Percentiles rank a stretch among this genome's conserved stretches.
Evolutionary conservation across 1,140 invertebrate species (phyloP).

Genomic region (Apis cerana): DNA sequence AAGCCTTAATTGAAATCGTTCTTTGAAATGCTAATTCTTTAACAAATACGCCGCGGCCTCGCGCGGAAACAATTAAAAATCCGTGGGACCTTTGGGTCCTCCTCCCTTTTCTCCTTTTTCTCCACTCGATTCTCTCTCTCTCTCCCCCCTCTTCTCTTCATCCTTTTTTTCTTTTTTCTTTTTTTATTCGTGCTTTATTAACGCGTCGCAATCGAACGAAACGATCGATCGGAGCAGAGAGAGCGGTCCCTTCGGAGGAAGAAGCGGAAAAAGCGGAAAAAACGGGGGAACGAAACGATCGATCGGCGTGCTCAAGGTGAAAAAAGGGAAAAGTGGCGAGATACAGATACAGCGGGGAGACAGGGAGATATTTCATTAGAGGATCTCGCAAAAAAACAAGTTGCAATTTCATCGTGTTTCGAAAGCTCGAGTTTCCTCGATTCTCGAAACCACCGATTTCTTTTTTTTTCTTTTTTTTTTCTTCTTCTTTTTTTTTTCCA

Average conservation of each 20-base stretch:
- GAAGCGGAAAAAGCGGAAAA: too few relatives aligned
- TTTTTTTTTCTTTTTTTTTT: too few relatives aligned
- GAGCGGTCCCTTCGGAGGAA: not conserved
- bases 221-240: conserved; percentile 2
- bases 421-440: not conserved
- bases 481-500: too few relatives aligned
- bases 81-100: conserved; percentile 16
- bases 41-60: conserved; percentile 75
- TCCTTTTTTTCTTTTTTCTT: too few relatives aligned
- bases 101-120: not conserved
- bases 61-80: conserved; percentile 57
- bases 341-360: not conserved
- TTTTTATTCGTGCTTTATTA: conserved; percentile 14
- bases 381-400: conserved; percentile 7
- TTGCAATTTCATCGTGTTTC: conserved; percentile 18
- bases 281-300: not conserved
- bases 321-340: not conserved
- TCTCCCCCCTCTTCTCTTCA: not conserved
- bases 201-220: conserved; percentile 10
- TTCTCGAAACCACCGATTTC: not conserved
- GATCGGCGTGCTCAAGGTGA: not conserved
- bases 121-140: not conserved
- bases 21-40: conserved; percentile 81
- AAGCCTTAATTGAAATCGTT: conserved; percentile 80
- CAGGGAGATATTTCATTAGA: conserved; percentile 6